Conservation (phyloP, 2,888 invertebrate genomes). For the Sicus ferrugineus region DNA sequence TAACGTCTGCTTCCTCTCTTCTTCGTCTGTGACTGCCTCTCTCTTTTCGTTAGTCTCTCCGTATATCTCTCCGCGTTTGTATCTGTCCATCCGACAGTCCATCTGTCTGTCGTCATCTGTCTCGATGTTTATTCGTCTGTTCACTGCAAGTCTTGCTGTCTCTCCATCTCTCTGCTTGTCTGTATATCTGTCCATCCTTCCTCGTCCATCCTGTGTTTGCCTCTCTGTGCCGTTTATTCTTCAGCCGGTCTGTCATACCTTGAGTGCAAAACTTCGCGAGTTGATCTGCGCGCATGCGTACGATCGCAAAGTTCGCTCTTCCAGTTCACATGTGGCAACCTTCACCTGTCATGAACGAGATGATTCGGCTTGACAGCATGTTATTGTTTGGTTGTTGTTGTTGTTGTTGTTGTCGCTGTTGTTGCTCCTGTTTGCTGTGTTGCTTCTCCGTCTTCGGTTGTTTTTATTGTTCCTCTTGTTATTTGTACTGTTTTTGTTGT, state of each 20-base stretch:
- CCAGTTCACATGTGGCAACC: constrained; percentile 15
- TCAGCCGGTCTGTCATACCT: no score
- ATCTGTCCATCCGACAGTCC: not conserved
- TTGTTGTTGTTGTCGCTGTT: constrained; percentile 1
- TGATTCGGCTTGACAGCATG: not conserved
- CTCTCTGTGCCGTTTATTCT: no score
- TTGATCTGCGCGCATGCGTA: constrained; percentile 20
- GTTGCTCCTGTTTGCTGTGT: not conserved
- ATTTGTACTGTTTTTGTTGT: not conserved
- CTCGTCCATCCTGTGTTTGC: not conserved
- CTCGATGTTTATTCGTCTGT: not conserved
- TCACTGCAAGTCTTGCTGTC: not conserved
- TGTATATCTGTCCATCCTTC: not conserved
- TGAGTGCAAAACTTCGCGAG: no score
- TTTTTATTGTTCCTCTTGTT: not conserved
- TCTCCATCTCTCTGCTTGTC: not conserved
- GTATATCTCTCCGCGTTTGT: no score
- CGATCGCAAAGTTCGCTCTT: constrained; percentile 11
- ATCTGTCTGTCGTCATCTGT: no score
- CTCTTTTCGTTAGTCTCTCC: no score
- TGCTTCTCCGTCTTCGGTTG: not conserved
- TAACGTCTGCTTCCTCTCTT: no score
- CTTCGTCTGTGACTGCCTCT: no score
- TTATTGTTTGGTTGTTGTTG: no score
- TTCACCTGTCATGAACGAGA: not conserved